Conservation (phyloP, 2,888 invertebrate genomes). For the Bombylius discolor region DNA sequence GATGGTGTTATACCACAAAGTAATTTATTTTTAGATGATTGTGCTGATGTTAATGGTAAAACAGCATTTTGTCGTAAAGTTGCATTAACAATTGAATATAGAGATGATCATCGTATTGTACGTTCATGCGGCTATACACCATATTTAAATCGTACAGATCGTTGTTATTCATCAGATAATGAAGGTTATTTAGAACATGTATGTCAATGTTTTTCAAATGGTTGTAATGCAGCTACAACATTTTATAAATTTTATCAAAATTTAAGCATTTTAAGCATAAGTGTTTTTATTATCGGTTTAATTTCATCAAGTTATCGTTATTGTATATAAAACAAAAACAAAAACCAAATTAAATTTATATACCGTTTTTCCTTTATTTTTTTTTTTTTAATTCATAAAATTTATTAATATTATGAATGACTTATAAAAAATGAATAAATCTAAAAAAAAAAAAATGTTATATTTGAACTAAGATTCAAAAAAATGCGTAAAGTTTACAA, state of each 20-base stretch:
- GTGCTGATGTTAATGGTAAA: constrained; percentile 28
- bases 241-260: neutral
- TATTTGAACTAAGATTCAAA: no score
- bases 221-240: constrained; percentile 40
- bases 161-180: constrained; percentile 48
- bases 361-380: no score
- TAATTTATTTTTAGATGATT: constrained; percentile 38
- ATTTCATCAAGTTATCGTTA: no score
- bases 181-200: constrained; percentile 49
- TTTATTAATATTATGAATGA: no score
- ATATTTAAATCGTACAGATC: constrained; percentile 25
- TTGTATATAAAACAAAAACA: no score
- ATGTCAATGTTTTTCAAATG: constrained; percentile 50
- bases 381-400: no score
- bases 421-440: no score
- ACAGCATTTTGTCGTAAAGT: constrained; percentile 57
- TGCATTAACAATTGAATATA: constrained; percentile 43
- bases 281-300: no score
- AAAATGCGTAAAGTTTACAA: no score
- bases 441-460: no score
- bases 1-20: constrained; percentile 40
- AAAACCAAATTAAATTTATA: no score
- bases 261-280: neutral
- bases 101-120: constrained; percentile 38
- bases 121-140: constrained; percentile 50